Evolutionary conservation across 2,888 invertebrate genomes (phyloP).

Genomic region (Chaetogeoica ovagalla): DNA sequence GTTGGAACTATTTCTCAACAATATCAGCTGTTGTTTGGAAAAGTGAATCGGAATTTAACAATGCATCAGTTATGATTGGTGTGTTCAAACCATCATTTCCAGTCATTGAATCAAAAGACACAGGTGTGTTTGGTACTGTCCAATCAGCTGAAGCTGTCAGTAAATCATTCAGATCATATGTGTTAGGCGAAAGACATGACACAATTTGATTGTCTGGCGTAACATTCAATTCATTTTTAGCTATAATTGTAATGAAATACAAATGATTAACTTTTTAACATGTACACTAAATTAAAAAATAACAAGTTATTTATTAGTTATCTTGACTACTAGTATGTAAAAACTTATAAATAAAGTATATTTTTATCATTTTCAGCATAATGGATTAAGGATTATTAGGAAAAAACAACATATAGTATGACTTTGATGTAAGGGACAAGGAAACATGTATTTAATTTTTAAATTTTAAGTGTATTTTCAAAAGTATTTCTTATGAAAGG

Average conservation of each 20-base stretch:
- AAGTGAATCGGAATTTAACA: conserved; percentile 32
- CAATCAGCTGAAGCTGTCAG: conserved; percentile 51
- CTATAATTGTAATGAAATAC: conserved; percentile 21
- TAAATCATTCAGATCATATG: conserved; percentile 45
- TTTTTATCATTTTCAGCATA: too few relatives aligned
- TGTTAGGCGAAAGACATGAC: conserved; percentile 46
- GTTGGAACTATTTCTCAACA: conserved; percentile 9
- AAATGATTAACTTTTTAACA: not conserved
- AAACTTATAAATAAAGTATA: not conserved
- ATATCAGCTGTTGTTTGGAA: conserved; percentile 2
- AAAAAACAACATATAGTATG: too few relatives aligned
- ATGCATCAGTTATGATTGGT: conserved; percentile 37
- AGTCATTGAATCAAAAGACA: conserved; percentile 38
- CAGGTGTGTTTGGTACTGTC: conserved; percentile 48
- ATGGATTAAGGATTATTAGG: too few relatives aligned
- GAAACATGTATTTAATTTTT: too few relatives aligned
- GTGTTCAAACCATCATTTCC: conserved; percentile 51
- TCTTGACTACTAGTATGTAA: not conserved
- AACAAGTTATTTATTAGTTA: not conserved
- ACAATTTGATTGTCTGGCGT: conserved; percentile 50
- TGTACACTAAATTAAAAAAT: not conserved
- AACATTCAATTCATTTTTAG: conserved; percentile 43
- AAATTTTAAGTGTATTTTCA: too few relatives aligned
- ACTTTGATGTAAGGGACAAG: too few relatives aligned
- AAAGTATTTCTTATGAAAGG: too few relatives aligned